Conservation (phyloP, 2,888 invertebrate genomes). For the Acholoe squamosa region DNA sequence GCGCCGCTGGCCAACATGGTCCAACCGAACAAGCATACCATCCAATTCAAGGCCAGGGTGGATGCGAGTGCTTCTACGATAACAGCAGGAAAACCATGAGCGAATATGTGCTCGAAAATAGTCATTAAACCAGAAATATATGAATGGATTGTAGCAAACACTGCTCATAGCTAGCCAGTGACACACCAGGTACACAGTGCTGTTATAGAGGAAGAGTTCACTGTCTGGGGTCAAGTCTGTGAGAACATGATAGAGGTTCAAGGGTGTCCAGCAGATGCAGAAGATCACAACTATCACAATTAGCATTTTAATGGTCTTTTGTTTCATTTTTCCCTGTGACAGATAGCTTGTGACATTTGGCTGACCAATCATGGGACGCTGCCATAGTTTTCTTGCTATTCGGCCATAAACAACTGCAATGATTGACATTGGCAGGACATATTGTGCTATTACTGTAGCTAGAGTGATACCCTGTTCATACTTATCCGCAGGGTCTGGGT, state of each 20-base stretch:
- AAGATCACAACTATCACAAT: slow-evolving; percentile 83
- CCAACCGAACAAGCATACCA: slow-evolving; percentile 68
- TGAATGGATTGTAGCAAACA: slow-evolving; percentile 84
- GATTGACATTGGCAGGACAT: slow-evolving; percentile 83
- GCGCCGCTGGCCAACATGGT: not conserved
- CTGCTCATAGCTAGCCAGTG: slow-evolving; percentile 84
- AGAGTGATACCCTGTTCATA: slow-evolving; percentile 82
- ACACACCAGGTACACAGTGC: slow-evolving; percentile 82
- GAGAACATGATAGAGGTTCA: slow-evolving; percentile 84
- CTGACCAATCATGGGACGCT: slow-evolving; percentile 81
- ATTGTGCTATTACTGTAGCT: slow-evolving; percentile 83
- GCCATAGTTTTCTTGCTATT: slow-evolving; percentile 81
- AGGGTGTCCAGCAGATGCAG: slow-evolving; percentile 84
- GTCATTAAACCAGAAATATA: slow-evolving; percentile 84
- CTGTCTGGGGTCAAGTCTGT: slow-evolving; percentile 80
- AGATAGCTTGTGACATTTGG: slow-evolving; percentile 82
- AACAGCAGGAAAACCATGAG: slow-evolving; percentile 79
- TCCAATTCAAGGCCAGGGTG: slow-evolving; percentile 73
- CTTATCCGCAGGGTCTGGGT: slow-evolving; percentile 77
- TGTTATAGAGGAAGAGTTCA: slow-evolving; percentile 77
- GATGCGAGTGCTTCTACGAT: slow-evolving; percentile 70
- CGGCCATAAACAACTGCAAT: slow-evolving; percentile 83
- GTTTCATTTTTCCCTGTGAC: slow-evolving; percentile 81
- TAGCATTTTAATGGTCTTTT: slow-evolving; percentile 84
- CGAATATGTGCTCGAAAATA: slow-evolving; percentile 82